Percentiles rank a stretch among this genome's conserved stretches.
Conservation (phyloP, 2,888 invertebrate genomes). For the Mechanitis mazaeus region DNA sequence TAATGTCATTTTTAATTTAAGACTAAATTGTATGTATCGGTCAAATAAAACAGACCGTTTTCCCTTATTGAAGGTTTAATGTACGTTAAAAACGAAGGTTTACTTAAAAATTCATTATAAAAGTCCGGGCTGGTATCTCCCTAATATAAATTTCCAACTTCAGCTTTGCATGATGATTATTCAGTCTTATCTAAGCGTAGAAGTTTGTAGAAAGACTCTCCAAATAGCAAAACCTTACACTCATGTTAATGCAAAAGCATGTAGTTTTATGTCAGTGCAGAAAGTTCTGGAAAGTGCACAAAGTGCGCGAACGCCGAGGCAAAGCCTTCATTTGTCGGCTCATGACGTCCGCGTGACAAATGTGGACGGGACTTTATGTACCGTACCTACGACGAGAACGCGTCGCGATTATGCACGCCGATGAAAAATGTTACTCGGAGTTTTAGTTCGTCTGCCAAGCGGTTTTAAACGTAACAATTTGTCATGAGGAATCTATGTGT, state of each 20-base stretch:
- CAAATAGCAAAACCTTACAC: conserved; percentile 56
- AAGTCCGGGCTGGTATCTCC: conserved; percentile 8
- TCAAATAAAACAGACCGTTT: background rate
- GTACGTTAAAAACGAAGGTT: conserved; percentile 11
- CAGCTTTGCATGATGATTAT: conserved; percentile 64
- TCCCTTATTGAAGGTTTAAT: background rate
- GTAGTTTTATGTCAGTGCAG: conserved; percentile 70
- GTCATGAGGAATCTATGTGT: conserved; percentile 32
- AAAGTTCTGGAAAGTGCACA: conserved; percentile 74
- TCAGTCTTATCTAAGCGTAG: conserved; percentile 63
- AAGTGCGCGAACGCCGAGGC: conserved; percentile 69
- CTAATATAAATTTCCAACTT: conserved; percentile 39
- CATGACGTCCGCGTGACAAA: conserved; percentile 74
- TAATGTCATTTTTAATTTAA: background rate
- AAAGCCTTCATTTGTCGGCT: conserved; percentile 77
- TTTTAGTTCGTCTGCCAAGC: conserved; percentile 42
- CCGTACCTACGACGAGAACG: conserved; percentile 47
- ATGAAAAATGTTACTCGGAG: conserved; percentile 55
- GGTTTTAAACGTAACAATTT: conserved; percentile 36
- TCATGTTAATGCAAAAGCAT: conserved; percentile 73
- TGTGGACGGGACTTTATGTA: conserved; percentile 68
- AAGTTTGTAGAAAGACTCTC: conserved; percentile 67
- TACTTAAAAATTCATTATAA: conserved; percentile 7
- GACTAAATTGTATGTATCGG: background rate
- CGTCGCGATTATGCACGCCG: conserved; percentile 58